Percentiles rank a stretch among this genome's conserved stretches.
These are phyloP conservation scores for Dromococcyx pavoninus DNA, from an alignment of 2,797 vertebrate genomes.

Conservation along the genomic window DNA sequence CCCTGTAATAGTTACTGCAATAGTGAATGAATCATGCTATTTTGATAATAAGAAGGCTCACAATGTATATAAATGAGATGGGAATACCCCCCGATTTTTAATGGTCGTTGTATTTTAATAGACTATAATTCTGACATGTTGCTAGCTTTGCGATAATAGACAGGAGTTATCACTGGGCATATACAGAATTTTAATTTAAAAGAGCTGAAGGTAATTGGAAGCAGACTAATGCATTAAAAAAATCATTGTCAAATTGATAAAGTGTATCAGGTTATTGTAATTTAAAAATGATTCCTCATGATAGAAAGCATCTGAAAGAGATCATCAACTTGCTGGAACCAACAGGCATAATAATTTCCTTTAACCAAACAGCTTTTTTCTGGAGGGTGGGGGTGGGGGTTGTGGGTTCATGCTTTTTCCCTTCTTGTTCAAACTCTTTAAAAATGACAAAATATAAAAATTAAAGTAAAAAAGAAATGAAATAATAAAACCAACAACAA, in stretches of 20 bases:
- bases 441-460: neutral
- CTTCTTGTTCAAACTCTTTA: neutral
- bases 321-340: neutral
- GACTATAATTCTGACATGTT: neutral
- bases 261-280: neutral
- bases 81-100: neutral
- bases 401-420: neutral
- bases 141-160: neutral
- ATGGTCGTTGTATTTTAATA: neutral
- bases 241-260: neutral
- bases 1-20: slow-evolving; percentile 8
- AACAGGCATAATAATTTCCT: neutral
- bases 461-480: neutral
- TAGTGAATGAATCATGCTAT: neutral
- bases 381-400: rapidly evolving
- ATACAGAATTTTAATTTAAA: neutral
- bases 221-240: neutral
- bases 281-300: neutral
- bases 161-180: neutral
- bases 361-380: neutral
- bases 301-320: neutral
- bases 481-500: neutral
- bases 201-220: neutral
- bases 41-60: neutral
- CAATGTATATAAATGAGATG: neutral